Base-by-base conservation (phyloP, 2,113 vertebrate genomes). In the Prionailurus bengalensis region DNA sequence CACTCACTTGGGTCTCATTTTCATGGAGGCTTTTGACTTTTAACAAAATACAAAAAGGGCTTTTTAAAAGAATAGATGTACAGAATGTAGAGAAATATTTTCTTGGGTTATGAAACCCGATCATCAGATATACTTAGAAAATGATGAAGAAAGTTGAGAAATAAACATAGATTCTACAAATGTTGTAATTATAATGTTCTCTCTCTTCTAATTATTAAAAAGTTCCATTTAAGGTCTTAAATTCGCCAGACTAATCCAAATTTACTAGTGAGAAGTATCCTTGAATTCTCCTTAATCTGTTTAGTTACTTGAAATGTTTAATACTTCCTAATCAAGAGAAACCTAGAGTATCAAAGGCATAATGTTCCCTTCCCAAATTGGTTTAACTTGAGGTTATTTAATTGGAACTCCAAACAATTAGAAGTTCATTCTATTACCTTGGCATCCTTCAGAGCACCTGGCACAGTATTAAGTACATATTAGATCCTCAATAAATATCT, bases 301-400 rank as follows among this genome's bases (percentile, higher is more conserved):
- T 96, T 95, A 96, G 92, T 88, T 97, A 94, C 95, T 95, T 94
- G 92, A 96, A 95, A 95, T 95, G 74, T 96, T 95, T 93, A 96
- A 93, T 95, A 94, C 86, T 95, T 90, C 95, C 93, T 97, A 96
- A 97, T 97, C 86, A 98, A 96, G 87, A 96, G 74, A 94, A 97
- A 95, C 55, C 51, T 90, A 95, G 58, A 84, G 70, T 96, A 89
- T 97, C 91, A 95, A 95, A 96, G 92, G 94, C 63, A 96, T 96
- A 96, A 95, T 96, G 86, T 93, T 95, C 92, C 71, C 53, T 96
- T 51, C 27, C 45, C 13, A 97, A 97, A 98, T 63, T 96, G 74
- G 63, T 92, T 97, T 97, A 96, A 96, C 65, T 92, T 97, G 48
- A 74, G 58, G 51, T 96, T 95, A 93, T 96, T 97, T 97, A 97